These are phyloP conservation scores for Trichogramma evanescens DNA, from an alignment of 2,888 invertebrate genomes.

Conservation along the genomic window DNA sequence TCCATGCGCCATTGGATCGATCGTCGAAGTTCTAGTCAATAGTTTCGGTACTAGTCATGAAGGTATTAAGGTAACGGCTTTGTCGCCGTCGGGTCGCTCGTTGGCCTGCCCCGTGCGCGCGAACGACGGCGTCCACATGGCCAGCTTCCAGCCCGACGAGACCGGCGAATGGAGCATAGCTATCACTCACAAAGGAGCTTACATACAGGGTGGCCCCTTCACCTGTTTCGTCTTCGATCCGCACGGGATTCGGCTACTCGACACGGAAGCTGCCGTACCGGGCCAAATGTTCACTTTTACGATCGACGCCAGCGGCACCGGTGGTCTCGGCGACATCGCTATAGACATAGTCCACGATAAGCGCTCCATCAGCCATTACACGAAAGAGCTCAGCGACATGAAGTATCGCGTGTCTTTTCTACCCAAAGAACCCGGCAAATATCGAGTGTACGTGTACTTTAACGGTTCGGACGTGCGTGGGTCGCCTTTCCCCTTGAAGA, in stretches of 20 bases:
- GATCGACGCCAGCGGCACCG: slow-evolving; percentile 67
- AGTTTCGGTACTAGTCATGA: slow-evolving; percentile 56
- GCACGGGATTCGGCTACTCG: slow-evolving; percentile 66
- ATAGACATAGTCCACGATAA: slow-evolving; percentile 89
- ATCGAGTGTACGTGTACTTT: slow-evolving; percentile 84
- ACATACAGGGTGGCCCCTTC: slow-evolving; percentile 94
- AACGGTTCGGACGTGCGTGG: slow-evolving; percentile 78
- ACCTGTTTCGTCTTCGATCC: slow-evolving; percentile 94
- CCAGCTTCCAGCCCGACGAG: slow-evolving; percentile 95
- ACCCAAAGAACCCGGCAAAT: slow-evolving; percentile 72
- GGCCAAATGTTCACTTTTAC: slow-evolving; percentile 81
- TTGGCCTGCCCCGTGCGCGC: slow-evolving; percentile 77
- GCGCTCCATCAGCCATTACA: slow-evolving; percentile 73
- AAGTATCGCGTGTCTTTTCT: slow-evolving; percentile 74
- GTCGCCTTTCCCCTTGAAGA: slow-evolving; percentile 80
- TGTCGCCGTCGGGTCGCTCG: slow-evolving; percentile 80
- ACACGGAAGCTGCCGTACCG: slow-evolving; percentile 77
- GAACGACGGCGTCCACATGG: slow-evolving; percentile 84
- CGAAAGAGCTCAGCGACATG: slow-evolving; percentile 64
- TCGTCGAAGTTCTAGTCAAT: slow-evolving; percentile 89
- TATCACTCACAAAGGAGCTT: slow-evolving; percentile 90
- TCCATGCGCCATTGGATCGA: slow-evolving; percentile 88
- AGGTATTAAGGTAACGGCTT: slow-evolving; percentile 86
- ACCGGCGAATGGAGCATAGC: slow-evolving; percentile 96
- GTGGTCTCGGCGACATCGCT: slow-evolving; percentile 79